Percentiles rank a stretch among this genome's conserved stretches.
Evolutionary conservation across 2,113 vertebrate species (phyloP).

Genomic region (Cyanoliseus patagonus): DNA sequence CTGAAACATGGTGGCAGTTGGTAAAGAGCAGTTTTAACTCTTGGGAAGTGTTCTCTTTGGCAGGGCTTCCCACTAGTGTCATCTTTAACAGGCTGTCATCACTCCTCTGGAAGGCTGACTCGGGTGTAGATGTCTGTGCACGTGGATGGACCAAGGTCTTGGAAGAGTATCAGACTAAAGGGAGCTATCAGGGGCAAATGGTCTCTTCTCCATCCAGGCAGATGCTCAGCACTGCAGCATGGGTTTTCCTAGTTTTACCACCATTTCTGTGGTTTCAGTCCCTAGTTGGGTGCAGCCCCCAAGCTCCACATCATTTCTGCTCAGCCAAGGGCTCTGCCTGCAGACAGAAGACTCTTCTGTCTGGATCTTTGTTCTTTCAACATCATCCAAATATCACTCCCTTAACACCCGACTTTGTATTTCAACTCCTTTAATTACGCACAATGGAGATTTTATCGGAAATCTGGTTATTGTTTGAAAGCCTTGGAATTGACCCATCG

Average conservation of each 20-base stretch:
- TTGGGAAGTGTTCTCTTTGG: not conserved
- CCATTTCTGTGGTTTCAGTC: not conserved
- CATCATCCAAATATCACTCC: not conserved
- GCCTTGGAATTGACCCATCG: constrained; percentile 35
- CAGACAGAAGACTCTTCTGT: not conserved
- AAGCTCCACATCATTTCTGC: not conserved
- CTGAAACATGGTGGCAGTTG: not conserved
- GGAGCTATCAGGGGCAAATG: not conserved
- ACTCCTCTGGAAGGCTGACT: not conserved
- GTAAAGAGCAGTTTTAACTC: not conserved
- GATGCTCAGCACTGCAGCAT: not conserved
- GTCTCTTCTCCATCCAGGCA: not conserved
- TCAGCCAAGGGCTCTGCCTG: not conserved
- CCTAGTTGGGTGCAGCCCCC: not conserved
- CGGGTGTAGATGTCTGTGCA: not conserved
- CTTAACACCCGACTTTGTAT: constrained; percentile 43
- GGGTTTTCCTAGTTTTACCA: not conserved
- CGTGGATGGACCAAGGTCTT: not conserved
- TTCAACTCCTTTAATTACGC: constrained; percentile 54
- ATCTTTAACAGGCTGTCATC: not conserved
- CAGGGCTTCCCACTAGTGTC: not conserved
- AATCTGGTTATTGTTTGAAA: constrained; percentile 60
- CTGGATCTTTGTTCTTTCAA: not conserved
- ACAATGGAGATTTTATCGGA: constrained; percentile 38
- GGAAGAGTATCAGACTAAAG: not conserved